phyloP scores from a whole-genome alignment of 2,888 invertebrate species.

The Temnothorax ravouxi region DNA sequence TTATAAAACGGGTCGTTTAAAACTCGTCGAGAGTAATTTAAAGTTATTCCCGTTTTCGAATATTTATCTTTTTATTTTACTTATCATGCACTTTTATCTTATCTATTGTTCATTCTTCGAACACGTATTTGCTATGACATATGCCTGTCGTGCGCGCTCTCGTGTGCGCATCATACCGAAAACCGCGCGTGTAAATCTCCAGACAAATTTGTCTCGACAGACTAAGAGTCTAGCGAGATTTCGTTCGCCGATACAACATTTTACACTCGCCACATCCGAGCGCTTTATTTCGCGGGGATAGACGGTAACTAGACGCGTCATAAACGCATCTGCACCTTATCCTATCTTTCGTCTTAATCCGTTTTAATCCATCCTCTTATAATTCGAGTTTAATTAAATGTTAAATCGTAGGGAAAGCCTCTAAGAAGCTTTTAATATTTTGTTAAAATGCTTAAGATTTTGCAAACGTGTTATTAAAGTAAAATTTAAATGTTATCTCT shows the following conservation, averaged over 20 bases:
- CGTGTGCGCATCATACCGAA: background rate
- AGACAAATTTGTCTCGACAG: slow-evolving; percentile 74
- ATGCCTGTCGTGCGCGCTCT: background rate
- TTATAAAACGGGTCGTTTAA: background rate
- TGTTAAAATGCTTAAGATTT: background rate
- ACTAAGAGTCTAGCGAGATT: slow-evolving; percentile 76
- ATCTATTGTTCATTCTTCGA: background rate
- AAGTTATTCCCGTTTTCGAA: background rate
- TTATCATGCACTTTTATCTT: background rate
- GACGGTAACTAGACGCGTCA: slow-evolving; percentile 38
- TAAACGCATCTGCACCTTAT: slow-evolving; percentile 27
- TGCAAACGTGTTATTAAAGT: background rate
- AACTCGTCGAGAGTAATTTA: background rate
- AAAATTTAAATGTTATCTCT: background rate
- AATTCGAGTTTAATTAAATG: background rate
- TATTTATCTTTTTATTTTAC: background rate
- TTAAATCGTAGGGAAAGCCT: background rate
- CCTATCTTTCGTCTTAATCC: slow-evolving; percentile 37
- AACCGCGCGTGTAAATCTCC: slow-evolving; percentile 59
- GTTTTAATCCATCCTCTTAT: background rate
- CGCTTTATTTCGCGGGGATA: slow-evolving; percentile 64
- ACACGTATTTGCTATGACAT: slow-evolving; percentile 2
- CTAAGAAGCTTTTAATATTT: background rate
- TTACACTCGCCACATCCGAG: slow-evolving; percentile 83
- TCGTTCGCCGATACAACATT: slow-evolving; percentile 78